Base-by-base conservation (phyloP, 2,797 vertebrate species). In the Sarcophilus harrisii region DNA sequence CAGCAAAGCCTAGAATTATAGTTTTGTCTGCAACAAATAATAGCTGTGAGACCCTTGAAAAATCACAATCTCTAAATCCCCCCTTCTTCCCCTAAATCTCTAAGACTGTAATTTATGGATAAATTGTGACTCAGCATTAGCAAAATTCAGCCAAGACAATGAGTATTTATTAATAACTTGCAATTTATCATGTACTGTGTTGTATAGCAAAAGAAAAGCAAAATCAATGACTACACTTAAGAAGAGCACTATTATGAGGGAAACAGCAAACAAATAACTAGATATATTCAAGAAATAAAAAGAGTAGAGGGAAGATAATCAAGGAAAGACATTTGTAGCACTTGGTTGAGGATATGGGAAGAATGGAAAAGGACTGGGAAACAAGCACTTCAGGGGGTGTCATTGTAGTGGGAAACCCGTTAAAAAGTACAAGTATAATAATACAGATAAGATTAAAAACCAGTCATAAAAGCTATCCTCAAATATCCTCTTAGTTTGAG, bases 401-500 rank as follows among this genome's bases (percentile, higher is more conserved):
- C 62, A 73, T 73, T 73, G 32, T 21, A 38, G 62, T 38, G 62
- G 62, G 5, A n/a, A 16, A n/a, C 32, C 32, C 1, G 16, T 81
- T 73, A 18, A 38, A 73, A 73, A 16, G 14, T 73, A 45, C 54
- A 55, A 81, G 24, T 81, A 45, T n/a, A 38, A 45, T 38, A 9
- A 5, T 38, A 32, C 38, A 81, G n/a, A 9, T n/a, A 38, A 81
- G 38, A 81, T 81, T 81, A 38, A 81, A 18, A 21, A 2, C 66
- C n/a, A 45, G 95, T 9, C 60, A 94, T 93, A 93, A 94, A 94
- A 73, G 28, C 29, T 97, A 32, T 90, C 91, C 54, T 94, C 90
- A 91, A 1, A 32, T 94, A 2, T 32, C 27, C 3, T 92, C 92
- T 58, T n/a, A 45, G 58, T 58, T 45, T 62, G 92, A 9, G 24